Evolutionary conservation across 2,797 vertebrate species (phyloP).

Genomic region (Sebastiscus albofasciatus): DNA sequence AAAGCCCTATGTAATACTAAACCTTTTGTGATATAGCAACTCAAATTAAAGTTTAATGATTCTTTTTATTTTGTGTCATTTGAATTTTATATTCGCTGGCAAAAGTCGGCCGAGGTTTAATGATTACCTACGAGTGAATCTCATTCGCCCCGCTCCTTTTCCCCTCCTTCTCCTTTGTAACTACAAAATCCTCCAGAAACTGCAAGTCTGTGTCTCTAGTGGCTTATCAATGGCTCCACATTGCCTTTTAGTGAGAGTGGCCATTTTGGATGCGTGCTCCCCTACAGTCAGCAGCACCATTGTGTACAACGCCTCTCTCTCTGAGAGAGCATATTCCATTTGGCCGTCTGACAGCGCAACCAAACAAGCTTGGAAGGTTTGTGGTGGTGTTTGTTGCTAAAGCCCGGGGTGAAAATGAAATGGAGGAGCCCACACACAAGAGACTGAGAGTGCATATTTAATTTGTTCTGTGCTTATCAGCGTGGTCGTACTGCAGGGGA

Average conservation of each 20-base stretch:
- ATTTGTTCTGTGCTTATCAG: conserved; percentile 71
- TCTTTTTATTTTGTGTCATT: conserved; percentile 11
- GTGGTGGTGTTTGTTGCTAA: conserved; percentile 55
- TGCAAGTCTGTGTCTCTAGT: conserved; percentile 34
- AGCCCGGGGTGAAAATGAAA: conserved; percentile 69
- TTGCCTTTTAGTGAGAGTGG: conserved; percentile 65
- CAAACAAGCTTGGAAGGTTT: conserved; percentile 60
- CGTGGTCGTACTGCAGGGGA: conserved; percentile 51
- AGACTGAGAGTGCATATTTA: conserved; percentile 70
- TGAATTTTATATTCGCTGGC: background rate
- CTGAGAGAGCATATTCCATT: conserved; percentile 54
- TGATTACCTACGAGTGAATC: conserved; percentile 3
- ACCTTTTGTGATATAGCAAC: background rate
- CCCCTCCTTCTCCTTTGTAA: background rate
- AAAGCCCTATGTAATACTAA: background rate
- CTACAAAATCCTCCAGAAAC: conserved; percentile 33
- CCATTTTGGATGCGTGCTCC: conserved; percentile 56
- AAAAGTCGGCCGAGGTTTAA: background rate
- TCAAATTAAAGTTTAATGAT: conserved; percentile 20
- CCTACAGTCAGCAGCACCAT: conserved; percentile 41
- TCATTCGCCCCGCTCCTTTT: background rate
- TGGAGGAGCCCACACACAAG: conserved; percentile 61
- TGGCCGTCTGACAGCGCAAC: conserved; percentile 51
- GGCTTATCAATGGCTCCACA: conserved; percentile 74
- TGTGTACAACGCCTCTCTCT: conserved; percentile 34